These are phyloP conservation scores for Tinea semifulvella DNA, from an alignment of 2,888 invertebrate genomes.

Conservation along the genomic window DNA sequence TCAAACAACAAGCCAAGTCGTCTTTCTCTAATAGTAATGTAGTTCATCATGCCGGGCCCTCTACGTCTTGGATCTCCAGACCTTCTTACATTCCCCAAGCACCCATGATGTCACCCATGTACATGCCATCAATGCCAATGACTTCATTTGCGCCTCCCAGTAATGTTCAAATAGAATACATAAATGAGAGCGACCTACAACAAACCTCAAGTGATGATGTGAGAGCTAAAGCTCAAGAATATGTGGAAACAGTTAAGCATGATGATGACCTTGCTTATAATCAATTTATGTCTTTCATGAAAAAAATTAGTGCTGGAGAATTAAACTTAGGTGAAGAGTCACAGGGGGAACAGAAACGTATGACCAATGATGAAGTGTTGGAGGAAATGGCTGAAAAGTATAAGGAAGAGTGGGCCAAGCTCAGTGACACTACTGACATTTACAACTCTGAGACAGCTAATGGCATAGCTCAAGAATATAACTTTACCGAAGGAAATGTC, in stretches of 20 bases:
- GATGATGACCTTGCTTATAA: conserved; percentile 79
- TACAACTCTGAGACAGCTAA: conserved; percentile 72
- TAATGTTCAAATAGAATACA: conserved; percentile 48
- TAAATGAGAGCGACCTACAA: conserved; percentile 39
- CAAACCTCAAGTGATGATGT: conserved; percentile 42
- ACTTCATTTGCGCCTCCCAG: conserved; percentile 27
- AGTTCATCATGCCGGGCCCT: conserved; percentile 28
- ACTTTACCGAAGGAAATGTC: conserved; percentile 86
- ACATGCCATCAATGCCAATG: conserved; percentile 31
- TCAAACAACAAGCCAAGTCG: conserved; percentile 36
- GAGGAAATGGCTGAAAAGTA: conserved; percentile 68
- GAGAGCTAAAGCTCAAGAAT: conserved; percentile 65
- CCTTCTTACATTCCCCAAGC: conserved; percentile 38
- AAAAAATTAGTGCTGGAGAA: conserved; percentile 76
- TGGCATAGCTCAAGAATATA: conserved; percentile 72
- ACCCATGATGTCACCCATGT: conserved; percentile 31
- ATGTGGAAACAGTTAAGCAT: conserved; percentile 64
- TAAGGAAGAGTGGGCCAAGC: conserved; percentile 81
- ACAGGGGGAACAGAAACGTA: conserved; percentile 42
- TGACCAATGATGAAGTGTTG: conserved; percentile 46
- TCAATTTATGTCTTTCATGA: conserved; percentile 87
- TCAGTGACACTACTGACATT: conserved; percentile 70
- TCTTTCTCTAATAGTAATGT: conserved; percentile 29
- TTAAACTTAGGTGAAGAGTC: conserved; percentile 59
- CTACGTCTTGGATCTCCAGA: conserved; percentile 35